Percentiles rank a stretch among this genome's conserved stretches.
Evolutionary conservation across 2,888 invertebrate genomes (phyloP).

Genomic region (Nephrotoma flavescens): DNA sequence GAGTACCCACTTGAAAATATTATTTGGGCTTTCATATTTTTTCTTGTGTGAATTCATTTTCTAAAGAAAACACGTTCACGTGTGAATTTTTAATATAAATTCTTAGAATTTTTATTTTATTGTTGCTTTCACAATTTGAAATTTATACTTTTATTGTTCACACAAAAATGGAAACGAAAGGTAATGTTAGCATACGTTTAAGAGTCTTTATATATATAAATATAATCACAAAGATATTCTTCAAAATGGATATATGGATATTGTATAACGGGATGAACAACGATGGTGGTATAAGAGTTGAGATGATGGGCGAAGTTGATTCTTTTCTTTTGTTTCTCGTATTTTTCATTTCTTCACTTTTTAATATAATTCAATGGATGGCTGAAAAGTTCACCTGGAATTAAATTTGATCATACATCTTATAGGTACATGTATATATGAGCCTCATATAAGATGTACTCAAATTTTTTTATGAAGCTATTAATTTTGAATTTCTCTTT

Average conservation of each 20-base stretch:
- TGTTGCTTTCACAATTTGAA: not conserved
- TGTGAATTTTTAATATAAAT: not conserved
- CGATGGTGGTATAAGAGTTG: not conserved
- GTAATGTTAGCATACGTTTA: not conserved
- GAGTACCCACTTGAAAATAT: not conserved
- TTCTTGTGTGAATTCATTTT: not conserved
- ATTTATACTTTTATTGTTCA: not conserved
- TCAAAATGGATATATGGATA: not conserved
- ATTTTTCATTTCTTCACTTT: not conserved
- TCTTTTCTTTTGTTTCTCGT: not conserved
- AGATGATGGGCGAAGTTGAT: not conserved
- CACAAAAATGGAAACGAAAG: not conserved
- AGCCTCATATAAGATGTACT: not conserved
- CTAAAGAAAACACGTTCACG: not conserved
- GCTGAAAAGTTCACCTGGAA: not conserved
- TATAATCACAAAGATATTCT: not conserved
- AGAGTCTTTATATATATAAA: not conserved
- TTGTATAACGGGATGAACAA: not conserved
- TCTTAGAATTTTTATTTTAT: not conserved
- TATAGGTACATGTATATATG: not conserved
- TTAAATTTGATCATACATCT: not conserved
- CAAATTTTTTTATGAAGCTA: not conserved
- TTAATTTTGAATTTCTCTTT: not conserved
- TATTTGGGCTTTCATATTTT: not conserved
- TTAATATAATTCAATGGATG: not conserved